These are phyloP conservation scores for Acrossocheilus wenchowensis DNA, from an alignment of 2,797 vertebrate species.

Conservation along the genomic window DNA sequence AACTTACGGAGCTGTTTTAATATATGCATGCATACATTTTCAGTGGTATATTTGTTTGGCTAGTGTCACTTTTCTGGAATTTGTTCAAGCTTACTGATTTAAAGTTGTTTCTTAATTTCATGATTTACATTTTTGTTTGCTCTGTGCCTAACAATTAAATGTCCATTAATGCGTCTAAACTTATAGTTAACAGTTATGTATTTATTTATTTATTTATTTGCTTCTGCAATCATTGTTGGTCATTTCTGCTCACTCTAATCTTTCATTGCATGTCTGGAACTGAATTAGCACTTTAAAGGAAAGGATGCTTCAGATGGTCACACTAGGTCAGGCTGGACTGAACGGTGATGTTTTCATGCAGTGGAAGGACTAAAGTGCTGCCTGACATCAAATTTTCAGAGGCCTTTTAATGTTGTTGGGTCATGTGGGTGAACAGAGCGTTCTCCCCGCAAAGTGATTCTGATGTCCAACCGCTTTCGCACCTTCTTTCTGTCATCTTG, in stretches of 20 bases:
- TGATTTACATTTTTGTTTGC: too few relatives aligned
- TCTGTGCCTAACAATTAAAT: neutral
- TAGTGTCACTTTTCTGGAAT: neutral
- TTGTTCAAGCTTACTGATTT: neutral
- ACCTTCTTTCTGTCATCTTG: neutral
- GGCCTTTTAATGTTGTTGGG: neutral
- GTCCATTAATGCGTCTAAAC: neutral
- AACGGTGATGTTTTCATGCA: neutral
- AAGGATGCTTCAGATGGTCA: constrained; percentile 8
- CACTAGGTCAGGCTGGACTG: neutral
- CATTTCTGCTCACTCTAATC: neutral
- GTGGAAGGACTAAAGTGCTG: neutral
- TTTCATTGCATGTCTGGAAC: neutral
- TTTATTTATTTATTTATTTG: neutral
- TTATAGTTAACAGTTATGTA: neutral
- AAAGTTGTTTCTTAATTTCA: neutral
- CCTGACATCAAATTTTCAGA: constrained; percentile 15
- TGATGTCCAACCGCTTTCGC: neutral
- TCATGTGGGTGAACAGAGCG: neutral
- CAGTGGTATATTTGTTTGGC: neutral
- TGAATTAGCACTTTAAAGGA: constrained; percentile 7
- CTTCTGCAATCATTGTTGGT: neutral
- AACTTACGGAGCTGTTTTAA: neutral
- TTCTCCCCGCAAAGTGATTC: constrained; percentile 20
- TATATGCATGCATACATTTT: neutral